A percentile compares a stretch with the other conserved stretches of the same genome.
Conservation (phyloP, 2,797 vertebrate genomes). For the Semotilus atromaculatus region DNA sequence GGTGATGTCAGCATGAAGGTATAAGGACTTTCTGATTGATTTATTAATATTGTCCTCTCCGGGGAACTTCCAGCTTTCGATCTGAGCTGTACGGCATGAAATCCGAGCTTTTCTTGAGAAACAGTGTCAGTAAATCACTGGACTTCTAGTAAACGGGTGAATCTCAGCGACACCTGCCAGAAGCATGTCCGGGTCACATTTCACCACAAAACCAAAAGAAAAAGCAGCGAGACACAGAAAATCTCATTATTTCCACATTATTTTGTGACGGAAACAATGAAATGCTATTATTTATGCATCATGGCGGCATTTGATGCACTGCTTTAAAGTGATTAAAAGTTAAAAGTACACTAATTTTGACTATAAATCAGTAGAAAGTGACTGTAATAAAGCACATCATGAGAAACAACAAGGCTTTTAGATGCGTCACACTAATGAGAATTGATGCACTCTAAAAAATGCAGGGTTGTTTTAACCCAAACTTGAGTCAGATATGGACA, state of each 20-base stretch:
- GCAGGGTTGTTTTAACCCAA: too few species aligned
- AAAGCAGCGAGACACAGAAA: neutral
- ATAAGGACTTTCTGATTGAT: neutral
- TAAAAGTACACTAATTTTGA: neutral
- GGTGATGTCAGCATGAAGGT: neutral
- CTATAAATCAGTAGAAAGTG: neutral
- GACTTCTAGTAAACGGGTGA: neutral
- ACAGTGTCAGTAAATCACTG: neutral
- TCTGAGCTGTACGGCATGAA: neutral
- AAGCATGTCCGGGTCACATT: neutral
- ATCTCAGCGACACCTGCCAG: neutral
- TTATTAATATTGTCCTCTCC: slow-evolving; percentile 1
- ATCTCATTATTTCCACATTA: neutral
- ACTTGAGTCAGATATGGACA: too few species aligned
- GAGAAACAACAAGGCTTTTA: too few species aligned
- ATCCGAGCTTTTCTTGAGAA: neutral
- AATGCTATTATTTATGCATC: neutral
- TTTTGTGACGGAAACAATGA: neutral
- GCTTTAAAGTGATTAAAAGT: neutral
- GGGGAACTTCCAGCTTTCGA: slow-evolving; percentile 21
- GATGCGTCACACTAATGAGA: too few species aligned
- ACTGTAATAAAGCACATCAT: neutral
- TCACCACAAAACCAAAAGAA: neutral
- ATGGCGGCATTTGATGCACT: neutral
- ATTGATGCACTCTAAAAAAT: too few species aligned